A percentile compares a stretch with the other conserved stretches of the same genome.
Evolutionary conservation across 2,113 vertebrate genomes (phyloP).

Genomic region (Nycticorax nycticorax): DNA sequence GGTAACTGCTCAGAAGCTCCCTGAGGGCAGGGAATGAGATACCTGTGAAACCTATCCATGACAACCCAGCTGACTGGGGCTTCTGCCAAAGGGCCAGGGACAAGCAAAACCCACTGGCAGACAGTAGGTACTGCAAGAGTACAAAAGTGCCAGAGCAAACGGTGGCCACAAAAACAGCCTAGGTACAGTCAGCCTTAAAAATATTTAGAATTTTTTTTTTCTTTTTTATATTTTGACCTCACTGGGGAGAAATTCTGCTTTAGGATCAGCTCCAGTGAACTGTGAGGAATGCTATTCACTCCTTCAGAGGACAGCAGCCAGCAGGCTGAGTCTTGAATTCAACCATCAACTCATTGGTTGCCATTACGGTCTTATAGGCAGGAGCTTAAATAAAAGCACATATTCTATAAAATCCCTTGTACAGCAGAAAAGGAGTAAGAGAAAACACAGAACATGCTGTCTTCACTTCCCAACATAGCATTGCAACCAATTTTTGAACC

Average conservation of each 20-base stretch:
- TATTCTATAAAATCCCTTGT: background rate
- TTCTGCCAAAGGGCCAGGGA: background rate
- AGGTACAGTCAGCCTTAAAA: background rate
- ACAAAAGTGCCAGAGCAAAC: background rate
- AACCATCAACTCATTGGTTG: background rate
- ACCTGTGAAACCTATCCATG: background rate
- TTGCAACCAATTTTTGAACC: background rate
- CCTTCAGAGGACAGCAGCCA: background rate
- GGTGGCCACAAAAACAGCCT: background rate
- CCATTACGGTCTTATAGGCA: background rate
- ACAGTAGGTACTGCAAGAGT: background rate
- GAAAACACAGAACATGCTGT: background rate
- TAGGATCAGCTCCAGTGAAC: background rate
- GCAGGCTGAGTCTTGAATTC: background rate
- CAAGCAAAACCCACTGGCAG: background rate
- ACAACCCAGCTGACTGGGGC: accelerated
- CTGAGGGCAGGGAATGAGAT: background rate
- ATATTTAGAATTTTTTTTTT: background rate
- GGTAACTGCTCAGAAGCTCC: background rate
- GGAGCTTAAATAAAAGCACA: background rate
- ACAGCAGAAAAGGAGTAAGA: background rate
- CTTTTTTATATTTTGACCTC: background rate
- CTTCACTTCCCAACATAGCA: background rate
- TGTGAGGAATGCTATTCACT: background rate
- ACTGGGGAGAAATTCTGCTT: background rate